These are phyloP conservation scores for Ciconia nigra DNA, from an alignment of 2,797 vertebrate genomes.

Conservation along the genomic window DNA sequence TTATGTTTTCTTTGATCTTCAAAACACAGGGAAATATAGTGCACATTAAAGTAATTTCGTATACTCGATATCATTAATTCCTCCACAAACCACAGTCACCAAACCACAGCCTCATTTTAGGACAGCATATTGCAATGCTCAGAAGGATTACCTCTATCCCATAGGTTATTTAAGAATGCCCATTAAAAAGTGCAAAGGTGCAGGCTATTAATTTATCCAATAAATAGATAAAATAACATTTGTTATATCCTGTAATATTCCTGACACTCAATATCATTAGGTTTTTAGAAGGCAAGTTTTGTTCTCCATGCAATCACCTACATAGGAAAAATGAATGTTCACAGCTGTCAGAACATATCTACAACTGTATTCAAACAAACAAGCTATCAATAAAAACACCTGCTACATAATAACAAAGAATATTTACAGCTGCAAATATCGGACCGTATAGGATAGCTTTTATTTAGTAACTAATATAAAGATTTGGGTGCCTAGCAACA, in stretches of 20 bases:
- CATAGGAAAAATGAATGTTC: background rate
- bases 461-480: slow-evolving; percentile 38
- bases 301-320: slow-evolving; percentile 18
- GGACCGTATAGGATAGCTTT: slow-evolving; percentile 9
- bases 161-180: background rate
- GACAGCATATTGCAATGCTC: background rate
- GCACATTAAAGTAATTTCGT: slow-evolving; percentile 22
- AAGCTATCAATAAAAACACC: slow-evolving; percentile 29
- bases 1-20: slow-evolving; percentile 35
- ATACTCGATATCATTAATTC: slow-evolving; percentile 1
- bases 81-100: background rate
- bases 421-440: slow-evolving; percentile 46
- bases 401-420: background rate
- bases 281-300: slow-evolving; percentile 41
- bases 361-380: background rate
- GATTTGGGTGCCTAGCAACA: slow-evolving; percentile 7
- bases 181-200: background rate
- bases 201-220: background rate
- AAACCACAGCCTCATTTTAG: background rate
- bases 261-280: background rate
- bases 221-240: slow-evolving; percentile 31
- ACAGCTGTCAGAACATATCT: slow-evolving; percentile 15
- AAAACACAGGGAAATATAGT: background rate
- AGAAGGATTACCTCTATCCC: background rate
- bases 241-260: background rate